phyloP scores from a whole-genome alignment of 2,888 invertebrate species.

The Hydroisotoma schaefferi region DNA sequence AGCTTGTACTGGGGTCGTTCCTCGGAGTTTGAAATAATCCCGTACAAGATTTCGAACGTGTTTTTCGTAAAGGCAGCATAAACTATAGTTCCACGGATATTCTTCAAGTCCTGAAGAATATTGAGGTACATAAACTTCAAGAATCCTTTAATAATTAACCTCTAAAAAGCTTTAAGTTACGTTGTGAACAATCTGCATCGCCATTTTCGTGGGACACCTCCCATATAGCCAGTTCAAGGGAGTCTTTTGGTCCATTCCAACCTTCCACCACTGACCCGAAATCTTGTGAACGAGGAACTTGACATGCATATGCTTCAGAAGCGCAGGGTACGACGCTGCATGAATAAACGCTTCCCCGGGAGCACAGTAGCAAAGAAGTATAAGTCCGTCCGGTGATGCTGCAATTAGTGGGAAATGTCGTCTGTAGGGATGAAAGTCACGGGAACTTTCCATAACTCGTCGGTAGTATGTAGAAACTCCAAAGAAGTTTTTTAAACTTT shows the following conservation, averaged over 20 bases:
- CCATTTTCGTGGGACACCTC: constrained; percentile 9
- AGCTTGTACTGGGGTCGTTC: constrained; percentile 8
- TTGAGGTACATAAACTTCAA: background rate
- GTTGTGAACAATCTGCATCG: constrained; percentile 13
- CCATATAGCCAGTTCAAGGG: constrained; percentile 16
- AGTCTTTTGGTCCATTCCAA: constrained; percentile 22
- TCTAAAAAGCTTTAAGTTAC: background rate
- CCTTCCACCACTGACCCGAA: constrained; percentile 17
- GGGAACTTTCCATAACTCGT: too few relatives aligned
- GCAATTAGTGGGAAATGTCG: constrained; percentile 16
- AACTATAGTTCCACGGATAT: constrained; percentile 15
- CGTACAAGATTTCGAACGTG: constrained; percentile 15
- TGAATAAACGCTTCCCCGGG: constrained; percentile 21
- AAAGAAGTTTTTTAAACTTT: too few relatives aligned
- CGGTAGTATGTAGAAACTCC: too few relatives aligned
- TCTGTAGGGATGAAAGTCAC: too few relatives aligned
- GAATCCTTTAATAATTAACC: background rate
- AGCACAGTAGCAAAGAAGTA: constrained; percentile 18
- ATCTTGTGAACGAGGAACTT: constrained; percentile 9
- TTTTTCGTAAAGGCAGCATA: constrained; percentile 12
- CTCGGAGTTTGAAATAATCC: constrained; percentile 9
- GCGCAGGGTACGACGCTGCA: constrained; percentile 15
- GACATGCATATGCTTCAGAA: constrained; percentile 11
- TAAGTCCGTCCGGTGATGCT: constrained; percentile 14
- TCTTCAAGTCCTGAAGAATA: background rate